Conservation (phyloP, 2,888 invertebrate species). For the Thecocarcelia acutangulata region DNA sequence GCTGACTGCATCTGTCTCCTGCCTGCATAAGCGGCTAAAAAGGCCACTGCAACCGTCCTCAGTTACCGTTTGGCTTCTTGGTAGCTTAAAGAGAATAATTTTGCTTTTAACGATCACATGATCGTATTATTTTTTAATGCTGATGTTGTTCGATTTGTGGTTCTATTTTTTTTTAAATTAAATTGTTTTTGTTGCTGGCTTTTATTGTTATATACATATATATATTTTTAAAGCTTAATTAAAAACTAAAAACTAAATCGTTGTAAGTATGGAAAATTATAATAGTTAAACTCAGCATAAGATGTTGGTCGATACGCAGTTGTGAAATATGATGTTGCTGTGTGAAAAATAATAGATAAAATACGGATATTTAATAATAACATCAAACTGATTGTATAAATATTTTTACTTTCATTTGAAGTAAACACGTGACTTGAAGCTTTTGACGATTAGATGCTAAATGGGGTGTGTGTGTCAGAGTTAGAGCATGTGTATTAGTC, state of each 20-base stretch:
- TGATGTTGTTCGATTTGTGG: slow-evolving; percentile 30
- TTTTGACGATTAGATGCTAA: slow-evolving; percentile 12
- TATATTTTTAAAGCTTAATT: slow-evolving; percentile 7
- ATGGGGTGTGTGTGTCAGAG: background rate
- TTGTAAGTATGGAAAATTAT: slow-evolving; percentile 75
- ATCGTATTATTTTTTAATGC: slow-evolving; percentile 9
- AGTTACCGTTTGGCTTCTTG: slow-evolving; percentile 19
- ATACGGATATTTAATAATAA: background rate
- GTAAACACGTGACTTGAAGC: slow-evolving; percentile 28
- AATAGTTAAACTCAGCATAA: slow-evolving; percentile 77
- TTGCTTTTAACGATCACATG: slow-evolving; percentile 8
- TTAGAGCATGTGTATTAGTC: slow-evolving; percentile 8
- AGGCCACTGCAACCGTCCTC: slow-evolving; percentile 6
- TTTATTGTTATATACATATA: background rate
- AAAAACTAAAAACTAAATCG: slow-evolving; percentile 75
- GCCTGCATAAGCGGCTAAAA: background rate
- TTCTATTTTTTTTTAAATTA: slow-evolving; percentile 2
- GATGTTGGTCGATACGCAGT: slow-evolving; percentile 75
- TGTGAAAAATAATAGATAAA: slow-evolving; percentile 3
- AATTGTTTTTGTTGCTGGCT: slow-evolving; percentile 13
- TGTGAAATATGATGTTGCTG: slow-evolving; percentile 65
- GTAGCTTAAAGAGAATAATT: slow-evolving; percentile 6
- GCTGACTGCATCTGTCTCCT: slow-evolving; percentile 21
- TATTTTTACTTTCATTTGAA: slow-evolving; percentile 30
- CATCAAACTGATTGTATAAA: background rate